Evolutionary conservation across 2,797 vertebrate species (phyloP).

Genomic region (Tauraco hartlaubi): DNA sequence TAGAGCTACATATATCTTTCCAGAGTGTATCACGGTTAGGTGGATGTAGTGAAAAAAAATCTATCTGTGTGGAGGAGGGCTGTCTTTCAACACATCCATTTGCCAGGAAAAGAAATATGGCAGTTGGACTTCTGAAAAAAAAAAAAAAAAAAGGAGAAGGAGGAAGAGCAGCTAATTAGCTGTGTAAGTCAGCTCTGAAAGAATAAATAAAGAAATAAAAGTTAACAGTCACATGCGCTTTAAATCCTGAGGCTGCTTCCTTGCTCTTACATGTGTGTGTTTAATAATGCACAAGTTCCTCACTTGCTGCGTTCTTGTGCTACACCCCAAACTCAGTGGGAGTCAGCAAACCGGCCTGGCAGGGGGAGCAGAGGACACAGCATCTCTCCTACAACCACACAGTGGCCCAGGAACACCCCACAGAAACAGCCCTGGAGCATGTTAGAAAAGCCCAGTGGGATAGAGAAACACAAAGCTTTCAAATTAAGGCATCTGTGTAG

Average conservation of each 20-base stretch:
- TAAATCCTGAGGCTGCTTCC: not conserved
- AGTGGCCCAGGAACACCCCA: not conserved
- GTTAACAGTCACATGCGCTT: not conserved
- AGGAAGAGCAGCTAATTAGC: slow-evolving; percentile 12
- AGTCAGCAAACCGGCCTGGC: not conserved
- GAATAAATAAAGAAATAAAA: slow-evolving; percentile 29
- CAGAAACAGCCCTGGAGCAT: not conserved
- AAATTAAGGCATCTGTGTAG: not conserved
- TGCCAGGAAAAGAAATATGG: slow-evolving; percentile 28
- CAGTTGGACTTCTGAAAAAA: not conserved
- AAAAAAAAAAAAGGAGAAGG: not conserved
- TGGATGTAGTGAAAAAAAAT: slow-evolving; percentile 3
- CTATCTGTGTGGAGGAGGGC: slow-evolving; percentile 26
- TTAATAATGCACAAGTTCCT: slow-evolving; percentile 7
- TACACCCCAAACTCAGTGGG: not conserved
- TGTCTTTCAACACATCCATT: slow-evolving; percentile 49
- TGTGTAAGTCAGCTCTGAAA: slow-evolving; percentile 21
- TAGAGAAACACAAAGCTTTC: not conserved
- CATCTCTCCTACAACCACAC: not conserved
- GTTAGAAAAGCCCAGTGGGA: slow-evolving; percentile 1
- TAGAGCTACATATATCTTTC: not conserved
- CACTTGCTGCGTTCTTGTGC: not conserved
- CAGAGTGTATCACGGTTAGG: not conserved
- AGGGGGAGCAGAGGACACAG: not conserved
- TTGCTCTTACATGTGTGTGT: not conserved